Percentiles rank a stretch among this genome's conserved stretches.
Evolutionary conservation across 2,797 vertebrate species (phyloP).

Genomic region (Nasua narica): DNA sequence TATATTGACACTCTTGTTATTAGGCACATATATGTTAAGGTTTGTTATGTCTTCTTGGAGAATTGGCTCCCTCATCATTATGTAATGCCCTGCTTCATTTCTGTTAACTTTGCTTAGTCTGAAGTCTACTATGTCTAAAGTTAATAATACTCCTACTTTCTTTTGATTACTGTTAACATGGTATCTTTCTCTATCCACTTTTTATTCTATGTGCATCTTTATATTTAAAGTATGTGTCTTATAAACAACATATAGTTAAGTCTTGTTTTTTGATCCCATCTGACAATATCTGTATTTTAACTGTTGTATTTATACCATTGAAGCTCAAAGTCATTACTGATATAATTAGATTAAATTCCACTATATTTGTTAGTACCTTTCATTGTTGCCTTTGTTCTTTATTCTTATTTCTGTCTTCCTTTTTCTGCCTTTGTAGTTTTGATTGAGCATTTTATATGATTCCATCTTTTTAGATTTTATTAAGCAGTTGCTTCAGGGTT

Average conservation of each 20-base stretch:
- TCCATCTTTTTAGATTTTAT: neutral
- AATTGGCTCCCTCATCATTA: neutral
- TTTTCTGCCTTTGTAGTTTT: neutral
- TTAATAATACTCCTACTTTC: neutral
- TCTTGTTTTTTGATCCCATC: neutral
- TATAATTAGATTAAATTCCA: neutral
- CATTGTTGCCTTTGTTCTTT: neutral
- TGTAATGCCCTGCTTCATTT: neutral
- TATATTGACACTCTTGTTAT: neutral
- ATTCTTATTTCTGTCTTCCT: neutral
- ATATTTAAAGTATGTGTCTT: neutral
- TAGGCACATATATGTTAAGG: neutral
- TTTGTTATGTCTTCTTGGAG: neutral
- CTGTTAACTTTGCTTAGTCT: neutral
- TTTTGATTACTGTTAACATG: neutral
- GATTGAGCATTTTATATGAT: neutral
- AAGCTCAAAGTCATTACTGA: neutral
- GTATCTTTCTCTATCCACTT: neutral
- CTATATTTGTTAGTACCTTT: neutral
- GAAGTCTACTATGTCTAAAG: neutral
- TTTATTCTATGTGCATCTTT: neutral
- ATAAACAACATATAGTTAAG: neutral
- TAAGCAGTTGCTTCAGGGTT: neutral
- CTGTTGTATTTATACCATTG: neutral
- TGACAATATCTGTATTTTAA: neutral